A percentile compares a stretch with the other conserved stretches of the same genome.
Evolutionary conservation across 2,113 vertebrate species (phyloP).

Genomic region (Callipepla squamata): DNA sequence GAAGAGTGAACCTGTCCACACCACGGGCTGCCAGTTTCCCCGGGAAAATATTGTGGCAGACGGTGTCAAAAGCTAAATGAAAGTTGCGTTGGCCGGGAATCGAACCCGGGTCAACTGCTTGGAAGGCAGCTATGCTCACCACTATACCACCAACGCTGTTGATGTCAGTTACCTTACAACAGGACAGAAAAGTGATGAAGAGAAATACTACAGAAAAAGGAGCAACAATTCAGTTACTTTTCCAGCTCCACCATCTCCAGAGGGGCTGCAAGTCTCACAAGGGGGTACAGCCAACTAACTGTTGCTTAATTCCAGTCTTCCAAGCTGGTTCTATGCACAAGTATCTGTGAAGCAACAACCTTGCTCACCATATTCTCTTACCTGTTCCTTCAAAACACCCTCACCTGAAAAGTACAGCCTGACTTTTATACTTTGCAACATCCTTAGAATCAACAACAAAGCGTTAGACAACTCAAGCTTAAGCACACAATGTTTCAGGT

Average conservation of each 20-base stretch:
- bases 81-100: slow-evolving; percentile 60
- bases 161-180: neutral
- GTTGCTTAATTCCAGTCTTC: neutral
- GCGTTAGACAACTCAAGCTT: neutral
- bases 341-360: neutral
- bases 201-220: neutral
- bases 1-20: too few species aligned
- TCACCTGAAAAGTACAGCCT: neutral
- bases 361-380: neutral
- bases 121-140: slow-evolving; percentile 73
- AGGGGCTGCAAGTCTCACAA: neutral
- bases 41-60: too few species aligned
- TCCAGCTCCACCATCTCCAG: neutral
- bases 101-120: slow-evolving; percentile 70
- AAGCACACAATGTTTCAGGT: neutral
- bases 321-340: neutral
- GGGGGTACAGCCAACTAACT: neutral
- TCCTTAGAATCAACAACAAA: neutral
- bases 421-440: neutral
- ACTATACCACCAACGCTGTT: neutral
- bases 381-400: neutral
- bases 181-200: neutral
- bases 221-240: neutral
- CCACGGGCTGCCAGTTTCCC: too few species aligned
- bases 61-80: too few species aligned